Conservation (phyloP, 1,140 invertebrate genomes). For the Drepana arcuata region DNA sequence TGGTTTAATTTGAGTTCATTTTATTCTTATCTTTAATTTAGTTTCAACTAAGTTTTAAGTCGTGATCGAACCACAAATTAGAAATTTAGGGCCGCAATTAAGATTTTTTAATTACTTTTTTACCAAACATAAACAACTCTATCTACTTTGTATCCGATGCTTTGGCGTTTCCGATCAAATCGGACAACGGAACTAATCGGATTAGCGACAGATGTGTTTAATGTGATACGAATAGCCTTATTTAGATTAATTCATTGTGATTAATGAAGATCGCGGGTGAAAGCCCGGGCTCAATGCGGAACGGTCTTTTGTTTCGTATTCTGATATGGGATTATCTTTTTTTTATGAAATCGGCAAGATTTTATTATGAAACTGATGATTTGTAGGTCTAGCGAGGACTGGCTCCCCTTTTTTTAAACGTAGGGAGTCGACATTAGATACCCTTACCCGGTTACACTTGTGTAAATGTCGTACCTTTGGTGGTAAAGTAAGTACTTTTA, state of each 20-base stretch:
- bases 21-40: too few relatives aligned
- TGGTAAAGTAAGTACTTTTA: too few relatives aligned
- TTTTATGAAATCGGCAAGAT: too few relatives aligned
- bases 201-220: slow-evolving; percentile 8
- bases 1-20: too few relatives aligned
- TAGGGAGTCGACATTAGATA: slow-evolving; percentile 1
- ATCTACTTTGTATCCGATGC: too few relatives aligned
- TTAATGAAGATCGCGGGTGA: slow-evolving; percentile 35
- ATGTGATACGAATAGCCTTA: slow-evolving; percentile 14
- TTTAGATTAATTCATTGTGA: slow-evolving; percentile 36
- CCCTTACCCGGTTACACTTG: neutral
- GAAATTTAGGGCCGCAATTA: slow-evolving; percentile 1
- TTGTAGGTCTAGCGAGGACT: too few relatives aligned
- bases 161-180: slow-evolving; percentile 5
- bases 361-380: too few relatives aligned
- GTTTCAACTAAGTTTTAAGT: neutral
- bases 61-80: neutral
- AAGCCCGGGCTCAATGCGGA: slow-evolving; percentile 17
- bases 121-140: too few relatives aligned
- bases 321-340: slow-evolving; percentile 14
- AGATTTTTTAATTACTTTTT: too few relatives aligned
- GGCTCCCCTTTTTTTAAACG: slow-evolving; percentile 5
- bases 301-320: slow-evolving; percentile 18
- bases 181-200: slow-evolving; percentile 18
- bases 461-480: too few relatives aligned